A percentile compares a stretch with the other conserved stretches of the same genome.
Evolutionary conservation across 2,797 vertebrate species (phyloP).

Genomic region (Nyctibius grandis): DNA sequence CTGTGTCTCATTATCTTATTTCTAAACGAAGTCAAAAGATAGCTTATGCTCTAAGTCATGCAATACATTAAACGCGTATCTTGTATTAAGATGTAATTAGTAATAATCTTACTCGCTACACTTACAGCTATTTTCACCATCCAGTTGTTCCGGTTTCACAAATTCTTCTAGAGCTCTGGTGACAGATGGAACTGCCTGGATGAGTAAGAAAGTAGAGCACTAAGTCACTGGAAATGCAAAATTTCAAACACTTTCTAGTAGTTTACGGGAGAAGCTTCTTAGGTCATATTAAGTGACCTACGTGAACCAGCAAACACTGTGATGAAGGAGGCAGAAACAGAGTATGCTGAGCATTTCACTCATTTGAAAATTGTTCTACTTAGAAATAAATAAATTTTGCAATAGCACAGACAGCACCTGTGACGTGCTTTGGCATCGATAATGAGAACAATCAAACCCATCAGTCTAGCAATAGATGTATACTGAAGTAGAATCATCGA

Average conservation of each 20-base stretch:
- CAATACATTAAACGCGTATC: fast-evolving
- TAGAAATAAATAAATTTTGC: not conserved
- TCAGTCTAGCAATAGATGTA: not conserved
- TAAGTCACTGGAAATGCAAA: not conserved
- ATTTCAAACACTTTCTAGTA: not conserved
- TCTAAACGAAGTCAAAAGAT: not conserved
- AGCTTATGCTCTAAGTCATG: not conserved
- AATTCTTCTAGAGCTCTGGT: slow-evolving; percentile 93
- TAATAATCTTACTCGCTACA: slow-evolving; percentile 87
- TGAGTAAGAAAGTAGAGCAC: not conserved
- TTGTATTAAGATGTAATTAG: not conserved
- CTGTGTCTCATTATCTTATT: not conserved
- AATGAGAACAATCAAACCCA: not conserved
- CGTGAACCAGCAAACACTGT: not conserved
- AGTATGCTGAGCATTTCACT: not conserved
- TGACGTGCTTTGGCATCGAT: not conserved
- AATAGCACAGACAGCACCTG: not conserved
- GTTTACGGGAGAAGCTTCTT: not conserved
- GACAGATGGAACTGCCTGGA: slow-evolving; percentile 85
- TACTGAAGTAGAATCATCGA: not conserved
- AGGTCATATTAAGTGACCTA: not conserved
- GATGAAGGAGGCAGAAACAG: not conserved
- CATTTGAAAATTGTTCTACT: not conserved
- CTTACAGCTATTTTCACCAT: slow-evolving; percentile 95
- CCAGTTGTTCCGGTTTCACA: slow-evolving; percentile 93